A percentile compares a stretch with the other conserved stretches of the same genome.
Conservation (phyloP, 2,113 vertebrate genomes). For the Puffinus mauretanicus region DNA sequence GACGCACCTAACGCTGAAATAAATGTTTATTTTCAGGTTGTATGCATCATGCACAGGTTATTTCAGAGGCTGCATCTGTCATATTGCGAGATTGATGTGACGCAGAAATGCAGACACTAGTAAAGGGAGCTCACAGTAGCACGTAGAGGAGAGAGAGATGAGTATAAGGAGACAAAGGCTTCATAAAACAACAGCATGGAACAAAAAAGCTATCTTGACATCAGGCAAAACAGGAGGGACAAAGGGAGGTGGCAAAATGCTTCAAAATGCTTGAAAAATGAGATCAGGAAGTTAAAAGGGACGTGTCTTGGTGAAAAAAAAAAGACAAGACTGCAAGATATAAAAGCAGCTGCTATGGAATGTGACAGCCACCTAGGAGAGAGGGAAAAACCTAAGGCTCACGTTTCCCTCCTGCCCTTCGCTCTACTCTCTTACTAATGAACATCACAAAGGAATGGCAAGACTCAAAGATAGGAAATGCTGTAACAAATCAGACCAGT, state of each 20-base stretch:
- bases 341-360: not conserved
- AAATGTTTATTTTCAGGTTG: constrained; percentile 70
- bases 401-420: not conserved
- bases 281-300: constrained; percentile 5
- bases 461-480: not conserved
- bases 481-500: not conserved
- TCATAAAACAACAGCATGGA: constrained; percentile 18
- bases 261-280: constrained; percentile 4
- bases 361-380: not conserved
- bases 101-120: constrained; percentile 55
- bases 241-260: not conserved
- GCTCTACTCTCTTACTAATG: not conserved
- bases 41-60: constrained; percentile 59
- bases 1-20: constrained; percentile 68
- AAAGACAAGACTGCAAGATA: not conserved
- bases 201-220: not conserved
- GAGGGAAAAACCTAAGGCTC: not conserved
- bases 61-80: constrained; percentile 73
- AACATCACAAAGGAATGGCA: not conserved
- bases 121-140: constrained; percentile 25
- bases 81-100: constrained; percentile 63
- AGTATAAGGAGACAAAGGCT: not conserved
- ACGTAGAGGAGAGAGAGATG: constrained; percentile 17
- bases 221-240: constrained; percentile 13
- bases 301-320: not conserved